A percentile compares a stretch with the other conserved stretches of the same genome.
Evolutionary conservation across 1,140 invertebrate species (phyloP).

Genomic region (Nephila pilipes): DNA sequence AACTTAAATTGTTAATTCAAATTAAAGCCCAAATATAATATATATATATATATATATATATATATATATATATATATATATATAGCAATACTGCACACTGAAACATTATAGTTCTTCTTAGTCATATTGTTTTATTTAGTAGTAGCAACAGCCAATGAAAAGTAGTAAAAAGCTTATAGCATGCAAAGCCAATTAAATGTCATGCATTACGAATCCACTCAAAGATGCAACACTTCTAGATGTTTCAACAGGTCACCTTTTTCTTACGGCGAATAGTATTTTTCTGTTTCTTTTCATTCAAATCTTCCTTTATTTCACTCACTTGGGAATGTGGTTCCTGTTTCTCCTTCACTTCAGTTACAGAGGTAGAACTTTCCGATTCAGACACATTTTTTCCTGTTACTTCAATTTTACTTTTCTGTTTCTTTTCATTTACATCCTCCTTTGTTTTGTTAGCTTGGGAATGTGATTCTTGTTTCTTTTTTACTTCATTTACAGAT

Average conservation of each 20-base stretch:
- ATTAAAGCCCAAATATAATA: neutral
- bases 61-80: too few relatives aligned
- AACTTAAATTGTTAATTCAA: neutral
- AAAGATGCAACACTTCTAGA: constrained; percentile 4
- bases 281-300: constrained; percentile 15
- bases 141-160: neutral
- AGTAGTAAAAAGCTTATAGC: neutral
- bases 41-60: too few relatives aligned
- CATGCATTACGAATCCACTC: neutral
- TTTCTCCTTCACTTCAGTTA: neutral
- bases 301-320: neutral
- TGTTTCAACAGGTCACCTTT: constrained; percentile 12
- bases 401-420: neutral
- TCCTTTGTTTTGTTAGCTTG: neutral
- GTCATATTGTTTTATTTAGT: neutral
- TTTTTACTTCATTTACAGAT: too few relatives aligned
- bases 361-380: neutral
- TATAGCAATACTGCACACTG: neutral
- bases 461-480: neutral
- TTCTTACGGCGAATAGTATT: constrained; percentile 41
- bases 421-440: neutral
- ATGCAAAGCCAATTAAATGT: neutral
- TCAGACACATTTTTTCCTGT: neutral
- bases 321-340: neutral
- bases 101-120: neutral